phyloP scores from a whole-genome alignment of 2,113 vertebrate species.

The Morphnarchus princeps region DNA sequence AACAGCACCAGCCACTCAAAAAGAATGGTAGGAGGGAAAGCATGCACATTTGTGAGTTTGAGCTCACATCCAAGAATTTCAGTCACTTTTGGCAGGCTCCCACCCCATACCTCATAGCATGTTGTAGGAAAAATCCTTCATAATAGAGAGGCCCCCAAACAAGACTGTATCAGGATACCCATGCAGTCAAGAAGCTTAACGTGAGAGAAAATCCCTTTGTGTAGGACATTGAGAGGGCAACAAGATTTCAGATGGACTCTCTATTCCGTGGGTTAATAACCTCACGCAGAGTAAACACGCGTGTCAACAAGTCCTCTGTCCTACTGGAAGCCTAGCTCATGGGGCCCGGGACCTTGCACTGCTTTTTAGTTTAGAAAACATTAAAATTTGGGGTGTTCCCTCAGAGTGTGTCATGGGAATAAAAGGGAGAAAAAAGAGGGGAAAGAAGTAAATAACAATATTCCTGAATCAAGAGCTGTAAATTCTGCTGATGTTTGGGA shows the following conservation, averaged over 20 bases:
- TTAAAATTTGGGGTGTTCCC: not conserved
- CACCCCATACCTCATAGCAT: not conserved
- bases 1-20: not conserved
- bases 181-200: fast-evolving
- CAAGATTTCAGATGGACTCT: not conserved
- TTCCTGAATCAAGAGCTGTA: not conserved
- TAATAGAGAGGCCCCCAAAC: not conserved
- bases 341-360: not conserved
- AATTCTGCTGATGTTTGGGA: not conserved
- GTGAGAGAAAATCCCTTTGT: not conserved
- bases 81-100: not conserved
- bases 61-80: not conserved
- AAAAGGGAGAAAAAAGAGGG: not conserved
- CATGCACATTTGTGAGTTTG: not conserved
- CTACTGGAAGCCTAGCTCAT: not conserved
- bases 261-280: not conserved
- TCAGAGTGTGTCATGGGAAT: not conserved
- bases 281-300: not conserved
- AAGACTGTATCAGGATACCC: not conserved
- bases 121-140: not conserved
- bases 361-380: not conserved
- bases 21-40: not conserved
- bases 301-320: not conserved
- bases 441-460: not conserved
- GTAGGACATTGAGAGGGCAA: not conserved